Base-by-base conservation (phyloP, 2,888 invertebrate species). In the Drosophila sordidapex region DNA sequence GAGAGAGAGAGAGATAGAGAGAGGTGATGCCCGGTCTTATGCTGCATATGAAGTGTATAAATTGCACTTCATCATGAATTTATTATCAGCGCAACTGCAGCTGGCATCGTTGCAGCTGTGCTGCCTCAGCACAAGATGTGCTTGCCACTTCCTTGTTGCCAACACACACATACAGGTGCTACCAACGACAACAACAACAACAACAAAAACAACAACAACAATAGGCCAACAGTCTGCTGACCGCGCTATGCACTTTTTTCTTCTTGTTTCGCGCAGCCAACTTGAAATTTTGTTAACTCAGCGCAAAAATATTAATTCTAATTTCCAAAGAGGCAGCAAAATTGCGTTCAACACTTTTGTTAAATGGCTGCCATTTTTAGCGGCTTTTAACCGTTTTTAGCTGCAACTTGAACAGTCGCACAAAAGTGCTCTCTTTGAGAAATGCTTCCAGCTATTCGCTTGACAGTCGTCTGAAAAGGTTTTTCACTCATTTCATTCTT, bases 1-100 rank as follows among this genome's bases (percentile, higher is more conserved):
- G 59, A 25, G 33, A 18, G 1, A 4, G 13, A 48, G 10, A 8
- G 15, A 18, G 27, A 63, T 31, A 46, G 59, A 25, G 38, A 43
- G 13, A n/a, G 40, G 31, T 18, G 46, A 33, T 51, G 29, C 5
- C 7, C 33, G 48, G 70, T 33, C 33, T 61, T 53, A 21, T 52
- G 83, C 57, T 79, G 82, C 78, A 88, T 89, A 87, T 87, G 87
- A 87, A 89, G 89, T 89, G 83, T 84, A 87, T 87, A 89, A 87
- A 87, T 87, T 87, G 84, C 89, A 81, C 87, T 87, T 87, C 87
- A 84, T 89, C 87, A 87, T 87, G 87, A 89, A 87, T 87, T 87
- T 87, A 87, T 87, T 87, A 89, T 89, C 85, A 89, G 89, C 65
- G 70, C 85, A 80, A 81, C 78, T 82, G 85, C 85, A 86, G 87